Evolutionary conservation across 2,113 vertebrate genomes (phyloP).

Genomic region (Cinclus cinclus): DNA sequence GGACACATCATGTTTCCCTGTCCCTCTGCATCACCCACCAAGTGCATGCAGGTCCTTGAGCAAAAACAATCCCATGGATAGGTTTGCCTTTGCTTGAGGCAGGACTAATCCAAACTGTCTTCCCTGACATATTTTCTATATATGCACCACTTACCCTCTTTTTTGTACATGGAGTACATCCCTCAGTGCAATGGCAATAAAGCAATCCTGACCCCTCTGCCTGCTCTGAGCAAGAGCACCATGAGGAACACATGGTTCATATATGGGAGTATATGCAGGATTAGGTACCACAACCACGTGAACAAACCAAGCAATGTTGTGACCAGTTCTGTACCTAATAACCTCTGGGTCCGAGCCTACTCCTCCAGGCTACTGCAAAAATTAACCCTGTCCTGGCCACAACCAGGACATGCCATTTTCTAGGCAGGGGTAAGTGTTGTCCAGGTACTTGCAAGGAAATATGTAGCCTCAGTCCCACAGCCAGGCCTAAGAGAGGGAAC

Average conservation of each 20-base stretch:
- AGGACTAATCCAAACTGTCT: not conserved
- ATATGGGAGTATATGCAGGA: not conserved
- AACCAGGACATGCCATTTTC: not conserved
- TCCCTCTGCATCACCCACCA: not conserved
- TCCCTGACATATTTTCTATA: not conserved
- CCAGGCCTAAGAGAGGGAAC: not conserved
- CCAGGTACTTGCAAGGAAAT: not conserved
- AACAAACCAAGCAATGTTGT: not conserved
- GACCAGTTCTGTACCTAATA: not conserved
- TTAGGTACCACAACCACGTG: not conserved
- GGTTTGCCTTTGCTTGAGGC: not conserved
- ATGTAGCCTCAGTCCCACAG: not conserved
- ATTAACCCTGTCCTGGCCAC: not conserved
- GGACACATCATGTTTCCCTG: not conserved
- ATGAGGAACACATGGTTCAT: not conserved
- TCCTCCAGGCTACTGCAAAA: not conserved
- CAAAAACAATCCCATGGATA: not conserved
- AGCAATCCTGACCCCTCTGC: not conserved
- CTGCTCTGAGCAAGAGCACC: not conserved
- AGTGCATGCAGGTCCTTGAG: not conserved
- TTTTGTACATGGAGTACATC: no score
- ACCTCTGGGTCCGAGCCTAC: not conserved
- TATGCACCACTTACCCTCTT: not conserved
- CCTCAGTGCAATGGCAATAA: not conserved
- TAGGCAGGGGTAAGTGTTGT: not conserved